These are phyloP conservation scores for Ptychochromis oligacanthus DNA, from an alignment of 2,113 vertebrate species.

Conservation along the genomic window DNA sequence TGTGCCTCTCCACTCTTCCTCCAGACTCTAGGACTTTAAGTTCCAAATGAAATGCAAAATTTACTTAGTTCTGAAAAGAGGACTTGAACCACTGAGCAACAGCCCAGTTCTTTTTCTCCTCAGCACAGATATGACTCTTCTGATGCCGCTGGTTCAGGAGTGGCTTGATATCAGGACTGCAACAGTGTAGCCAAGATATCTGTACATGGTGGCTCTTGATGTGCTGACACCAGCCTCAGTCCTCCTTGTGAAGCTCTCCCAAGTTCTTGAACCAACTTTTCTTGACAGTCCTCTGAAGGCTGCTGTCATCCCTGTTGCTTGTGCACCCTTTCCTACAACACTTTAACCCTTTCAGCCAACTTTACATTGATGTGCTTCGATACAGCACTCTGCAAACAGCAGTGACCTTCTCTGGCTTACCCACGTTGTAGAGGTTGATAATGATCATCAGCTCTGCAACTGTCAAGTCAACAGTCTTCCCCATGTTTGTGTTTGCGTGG, in stretches of 20 bases:
- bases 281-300: neutral
- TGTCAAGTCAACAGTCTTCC: neutral
- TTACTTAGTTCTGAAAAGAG: neutral
- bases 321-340: neutral
- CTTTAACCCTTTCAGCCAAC: neutral
- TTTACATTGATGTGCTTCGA: neutral
- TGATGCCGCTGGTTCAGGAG: neutral
- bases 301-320: neutral
- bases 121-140: neutral
- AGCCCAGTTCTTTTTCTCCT: neutral
- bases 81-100: neutral
- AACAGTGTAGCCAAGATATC: neutral
- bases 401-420: neutral
- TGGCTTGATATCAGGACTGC: neutral
- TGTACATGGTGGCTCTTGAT: neutral
- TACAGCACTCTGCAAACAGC: rapidly evolving
- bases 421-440: neutral
- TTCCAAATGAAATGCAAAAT: neutral
- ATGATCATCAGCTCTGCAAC: neutral
- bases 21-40: neutral
- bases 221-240: neutral
- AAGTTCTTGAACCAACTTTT: neutral
- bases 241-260: neutral
- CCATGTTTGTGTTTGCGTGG: neutral
- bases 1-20: neutral